phyloP scores from a whole-genome alignment of 2,888 invertebrate genomes.

The Orthosia incerta region DNA sequence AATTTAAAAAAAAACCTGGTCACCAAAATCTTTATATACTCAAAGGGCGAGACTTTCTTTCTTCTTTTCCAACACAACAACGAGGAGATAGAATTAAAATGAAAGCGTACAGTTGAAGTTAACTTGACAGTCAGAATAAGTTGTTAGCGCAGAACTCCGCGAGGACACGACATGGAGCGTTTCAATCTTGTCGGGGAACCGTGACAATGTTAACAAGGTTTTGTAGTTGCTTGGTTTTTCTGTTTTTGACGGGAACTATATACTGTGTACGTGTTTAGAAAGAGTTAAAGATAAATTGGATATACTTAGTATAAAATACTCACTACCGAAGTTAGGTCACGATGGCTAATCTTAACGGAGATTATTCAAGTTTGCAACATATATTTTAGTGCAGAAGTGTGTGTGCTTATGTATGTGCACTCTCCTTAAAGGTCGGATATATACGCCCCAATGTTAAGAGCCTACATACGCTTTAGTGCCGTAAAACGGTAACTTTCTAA shows the following conservation, averaged over 20 bases:
- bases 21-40: not conserved
- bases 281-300: no score
- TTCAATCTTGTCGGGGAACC: slow-evolving; percentile 41
- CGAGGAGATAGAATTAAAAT: slow-evolving; percentile 6
- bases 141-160: slow-evolving; percentile 49
- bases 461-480: no score
- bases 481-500: no score
- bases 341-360: no score
- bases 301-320: no score
- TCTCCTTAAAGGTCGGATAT: no score
- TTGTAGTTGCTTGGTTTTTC: not conserved
- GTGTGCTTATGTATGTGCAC: no score
- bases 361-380: no score
- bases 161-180: slow-evolving; percentile 34
- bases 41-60: not conserved
- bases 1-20: not conserved
- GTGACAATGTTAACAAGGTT: slow-evolving; percentile 46
- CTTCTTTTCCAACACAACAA: not conserved
- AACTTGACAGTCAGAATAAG: slow-evolving; percentile 37
- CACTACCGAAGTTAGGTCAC: no score
- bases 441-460: no score
- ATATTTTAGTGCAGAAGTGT: no score
- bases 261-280: not conserved
- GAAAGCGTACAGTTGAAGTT: slow-evolving; percentile 23
- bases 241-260: not conserved